Evolutionary conservation across 2,113 vertebrate genomes (phyloP).

Genomic region (Nibea coibor): DNA sequence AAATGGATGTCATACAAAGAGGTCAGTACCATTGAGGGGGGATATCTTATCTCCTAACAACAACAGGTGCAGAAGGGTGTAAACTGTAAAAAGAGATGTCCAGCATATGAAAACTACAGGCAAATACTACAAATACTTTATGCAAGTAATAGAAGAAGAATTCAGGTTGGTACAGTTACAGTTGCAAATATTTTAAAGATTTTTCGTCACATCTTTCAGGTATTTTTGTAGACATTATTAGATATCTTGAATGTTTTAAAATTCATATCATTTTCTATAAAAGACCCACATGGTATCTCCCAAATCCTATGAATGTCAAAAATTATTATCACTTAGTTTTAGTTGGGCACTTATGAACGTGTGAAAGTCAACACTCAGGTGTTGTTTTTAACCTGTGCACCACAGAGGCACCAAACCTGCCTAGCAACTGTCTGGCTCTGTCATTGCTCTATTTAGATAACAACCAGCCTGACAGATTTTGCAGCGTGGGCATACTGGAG

Average conservation of each 20-base stretch:
- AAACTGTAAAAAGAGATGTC: background rate
- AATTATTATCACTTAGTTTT: no score
- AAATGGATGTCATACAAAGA: slow-evolving; percentile 97
- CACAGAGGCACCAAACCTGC: background rate
- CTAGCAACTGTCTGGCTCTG: background rate
- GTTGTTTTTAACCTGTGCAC: background rate
- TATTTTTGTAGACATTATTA: background rate
- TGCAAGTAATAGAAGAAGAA: background rate
- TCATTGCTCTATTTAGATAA: background rate
- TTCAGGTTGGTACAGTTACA: background rate
- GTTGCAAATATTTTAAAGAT: no score
- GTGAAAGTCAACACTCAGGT: background rate
- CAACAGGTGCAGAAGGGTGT: background rate
- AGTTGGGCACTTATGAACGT: background rate
- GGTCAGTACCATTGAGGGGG: slow-evolving; percentile 80
- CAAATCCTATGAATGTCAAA: background rate
- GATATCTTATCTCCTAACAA: background rate
- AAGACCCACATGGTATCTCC: background rate
- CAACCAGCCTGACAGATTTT: background rate
- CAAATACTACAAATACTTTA: background rate
- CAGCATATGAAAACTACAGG: background rate
- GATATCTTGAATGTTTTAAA: background rate
- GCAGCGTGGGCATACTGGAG: background rate
- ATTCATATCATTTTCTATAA: background rate
- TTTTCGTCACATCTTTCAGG: no score